Percentiles rank a stretch among this genome's conserved stretches.
Conservation (phyloP, 2,888 invertebrate genomes). For the Antheraea assamensis region DNA sequence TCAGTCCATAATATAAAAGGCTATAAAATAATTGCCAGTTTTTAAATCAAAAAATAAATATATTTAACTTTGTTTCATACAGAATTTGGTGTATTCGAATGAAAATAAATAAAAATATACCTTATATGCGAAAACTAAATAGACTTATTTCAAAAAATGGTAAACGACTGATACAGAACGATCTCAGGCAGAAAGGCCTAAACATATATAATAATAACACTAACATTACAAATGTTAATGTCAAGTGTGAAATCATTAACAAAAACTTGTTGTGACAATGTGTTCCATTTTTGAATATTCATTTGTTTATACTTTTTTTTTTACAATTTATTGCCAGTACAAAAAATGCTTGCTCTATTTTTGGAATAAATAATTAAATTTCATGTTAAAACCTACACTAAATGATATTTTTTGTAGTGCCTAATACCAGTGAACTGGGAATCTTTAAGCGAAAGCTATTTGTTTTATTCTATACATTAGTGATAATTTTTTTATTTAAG, state of each 20-base stretch:
- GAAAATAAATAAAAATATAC: neutral
- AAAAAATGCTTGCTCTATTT: neutral
- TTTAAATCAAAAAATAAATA: neutral
- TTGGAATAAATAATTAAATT: neutral
- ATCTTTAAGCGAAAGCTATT: constrained; percentile 2
- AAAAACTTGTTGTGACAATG: constrained; percentile 27
- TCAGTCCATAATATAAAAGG: neutral
- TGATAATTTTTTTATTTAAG: neutral
- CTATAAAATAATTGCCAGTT: neutral
- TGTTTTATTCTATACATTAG: neutral
- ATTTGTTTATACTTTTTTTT: neutral
- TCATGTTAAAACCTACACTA: neutral
- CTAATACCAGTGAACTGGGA: constrained; percentile 12
- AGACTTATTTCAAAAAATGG: constrained; percentile 5
- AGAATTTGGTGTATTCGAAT: neutral
- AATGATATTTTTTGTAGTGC: neutral
- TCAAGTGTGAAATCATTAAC: neutral
- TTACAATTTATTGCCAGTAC: neutral
- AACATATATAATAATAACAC: constrained; percentile 14
- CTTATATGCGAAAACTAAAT: neutral
- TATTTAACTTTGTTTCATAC: neutral
- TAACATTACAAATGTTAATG: neutral
- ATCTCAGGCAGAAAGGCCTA: constrained; percentile 58
- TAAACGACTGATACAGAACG: constrained; percentile 49
- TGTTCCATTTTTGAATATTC: constrained; percentile 30